Conservation (phyloP, 2,888 invertebrate genomes). For the Leptothorax acervorum region DNA sequence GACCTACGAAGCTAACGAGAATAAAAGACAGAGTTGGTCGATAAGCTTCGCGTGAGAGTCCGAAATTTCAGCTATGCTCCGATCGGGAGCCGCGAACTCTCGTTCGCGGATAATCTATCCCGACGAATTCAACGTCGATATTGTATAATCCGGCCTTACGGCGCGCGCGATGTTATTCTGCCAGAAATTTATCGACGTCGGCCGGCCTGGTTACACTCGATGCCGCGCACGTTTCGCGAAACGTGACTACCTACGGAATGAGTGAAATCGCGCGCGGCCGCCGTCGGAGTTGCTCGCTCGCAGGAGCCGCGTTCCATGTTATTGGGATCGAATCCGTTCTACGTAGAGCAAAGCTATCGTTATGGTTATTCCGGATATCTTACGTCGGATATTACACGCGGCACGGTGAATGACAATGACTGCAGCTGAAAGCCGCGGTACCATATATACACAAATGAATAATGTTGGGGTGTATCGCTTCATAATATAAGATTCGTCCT, state of each 20-base stretch:
- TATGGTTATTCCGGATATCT: constrained; percentile 36
- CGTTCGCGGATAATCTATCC: constrained; percentile 34
- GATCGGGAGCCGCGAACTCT: background rate
- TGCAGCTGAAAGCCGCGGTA: background rate
- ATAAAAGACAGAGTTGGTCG: background rate
- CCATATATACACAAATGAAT: background rate
- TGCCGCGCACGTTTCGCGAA: constrained; percentile 70
- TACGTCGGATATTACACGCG: constrained; percentile 38
- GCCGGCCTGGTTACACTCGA: constrained; percentile 56
- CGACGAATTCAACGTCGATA: constrained; percentile 32
- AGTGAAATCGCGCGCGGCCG: constrained; percentile 65
- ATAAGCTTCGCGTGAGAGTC: background rate
- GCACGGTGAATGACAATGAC: constrained; percentile 32
- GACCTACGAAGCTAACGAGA: background rate
- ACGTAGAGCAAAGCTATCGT: constrained; percentile 26
- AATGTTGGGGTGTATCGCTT: too few relatives aligned
- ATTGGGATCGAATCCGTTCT: constrained; percentile 51
- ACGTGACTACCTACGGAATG: constrained; percentile 70
- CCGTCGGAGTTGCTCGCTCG: constrained; percentile 59
- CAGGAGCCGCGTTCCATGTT: constrained; percentile 55
- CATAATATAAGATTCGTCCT: too few relatives aligned
- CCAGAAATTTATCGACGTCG: constrained; percentile 71
- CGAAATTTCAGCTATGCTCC: background rate
- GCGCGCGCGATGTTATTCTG: constrained; percentile 61
- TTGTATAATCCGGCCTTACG: constrained; percentile 59